Percentiles rank a stretch among this genome's conserved stretches.
phyloP scores from a whole-genome alignment of 2,888 invertebrate genomes.

The Diogma glabrata region DNA sequence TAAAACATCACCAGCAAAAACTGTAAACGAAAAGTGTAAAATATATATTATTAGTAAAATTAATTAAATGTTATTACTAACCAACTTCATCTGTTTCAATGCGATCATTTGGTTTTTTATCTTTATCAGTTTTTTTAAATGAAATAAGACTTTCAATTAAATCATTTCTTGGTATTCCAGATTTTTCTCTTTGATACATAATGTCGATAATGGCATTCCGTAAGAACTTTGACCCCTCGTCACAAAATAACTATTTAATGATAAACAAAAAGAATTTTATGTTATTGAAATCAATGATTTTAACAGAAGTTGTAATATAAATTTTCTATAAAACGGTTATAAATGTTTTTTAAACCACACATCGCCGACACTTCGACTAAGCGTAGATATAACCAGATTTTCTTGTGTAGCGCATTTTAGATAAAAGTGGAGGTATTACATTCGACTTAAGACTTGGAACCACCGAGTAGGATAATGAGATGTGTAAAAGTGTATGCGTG shows the following conservation, averaged over 20 bases:
- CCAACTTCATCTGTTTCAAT: not conserved
- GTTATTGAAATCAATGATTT: too few relatives aligned
- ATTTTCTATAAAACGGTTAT: not conserved
- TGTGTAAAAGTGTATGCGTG: too few relatives aligned
- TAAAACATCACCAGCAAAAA: slow-evolving; percentile 25
- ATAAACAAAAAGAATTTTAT: too few relatives aligned
- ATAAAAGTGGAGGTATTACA: too few relatives aligned
- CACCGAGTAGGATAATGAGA: too few relatives aligned
- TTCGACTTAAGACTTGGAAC: too few relatives aligned
- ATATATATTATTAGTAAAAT: not conserved
- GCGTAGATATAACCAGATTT: too few relatives aligned
- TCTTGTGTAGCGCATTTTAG: too few relatives aligned
- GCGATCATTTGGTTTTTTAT: slow-evolving; percentile 17
- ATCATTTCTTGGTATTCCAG: slow-evolving; percentile 35
- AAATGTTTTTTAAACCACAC: not conserved
- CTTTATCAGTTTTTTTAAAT: slow-evolving; percentile 29
- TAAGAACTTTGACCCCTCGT: slow-evolving; percentile 30
- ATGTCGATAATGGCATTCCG: slow-evolving; percentile 32
- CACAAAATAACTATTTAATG: slow-evolving; percentile 20
- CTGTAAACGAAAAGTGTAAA: slow-evolving; percentile 4
- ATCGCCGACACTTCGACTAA: too few relatives aligned
- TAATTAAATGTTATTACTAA: too few relatives aligned
- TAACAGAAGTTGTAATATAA: too few relatives aligned
- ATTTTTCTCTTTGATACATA: slow-evolving; percentile 33
- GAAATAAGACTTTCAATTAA: slow-evolving; percentile 40